Evolutionary conservation across 2,888 invertebrate species (phyloP).

Genomic region (Congeria kusceri): DNA sequence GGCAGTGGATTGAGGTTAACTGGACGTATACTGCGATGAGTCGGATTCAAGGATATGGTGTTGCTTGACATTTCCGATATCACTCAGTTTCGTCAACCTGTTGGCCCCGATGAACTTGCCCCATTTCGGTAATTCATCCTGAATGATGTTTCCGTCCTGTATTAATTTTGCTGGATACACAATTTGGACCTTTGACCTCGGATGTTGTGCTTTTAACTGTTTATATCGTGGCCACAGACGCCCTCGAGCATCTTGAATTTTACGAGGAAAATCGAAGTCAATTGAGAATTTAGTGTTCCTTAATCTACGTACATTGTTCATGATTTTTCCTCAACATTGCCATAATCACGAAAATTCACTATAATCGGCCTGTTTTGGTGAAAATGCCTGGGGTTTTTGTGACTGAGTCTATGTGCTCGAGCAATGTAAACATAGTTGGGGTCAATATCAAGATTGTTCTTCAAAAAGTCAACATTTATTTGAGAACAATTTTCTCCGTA

Average conservation of each 20-base stretch:
- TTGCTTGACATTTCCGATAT: too few relatives aligned
- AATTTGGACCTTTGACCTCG: conserved; percentile 14
- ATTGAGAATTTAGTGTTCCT: conserved; percentile 1
- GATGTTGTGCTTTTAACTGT: not conserved
- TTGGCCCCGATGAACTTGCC: not conserved
- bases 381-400: not conserved
- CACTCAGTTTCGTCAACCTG: not conserved
- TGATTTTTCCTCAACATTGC: conserved; percentile 4
- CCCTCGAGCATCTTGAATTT: conserved; percentile 13
- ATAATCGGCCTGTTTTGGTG: not conserved
- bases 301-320: not conserved
- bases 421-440: not conserved
- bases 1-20: too few relatives aligned
- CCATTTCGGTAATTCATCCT: conserved; percentile 15
- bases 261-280: conserved; percentile 10
- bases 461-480: not conserved
- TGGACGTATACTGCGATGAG: too few relatives aligned
- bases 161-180: conserved; percentile 17
- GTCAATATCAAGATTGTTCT: conserved; percentile 1
- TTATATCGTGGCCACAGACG: conserved; percentile 19
- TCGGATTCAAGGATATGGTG: too few relatives aligned
- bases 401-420: not conserved
- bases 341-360: not conserved
- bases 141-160: not conserved
- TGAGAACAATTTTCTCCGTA: not conserved